Percentiles rank a stretch among this genome's conserved stretches.
Evolutionary conservation across 2,888 invertebrate species (phyloP).

Genomic region (Drosophila robusta): DNA sequence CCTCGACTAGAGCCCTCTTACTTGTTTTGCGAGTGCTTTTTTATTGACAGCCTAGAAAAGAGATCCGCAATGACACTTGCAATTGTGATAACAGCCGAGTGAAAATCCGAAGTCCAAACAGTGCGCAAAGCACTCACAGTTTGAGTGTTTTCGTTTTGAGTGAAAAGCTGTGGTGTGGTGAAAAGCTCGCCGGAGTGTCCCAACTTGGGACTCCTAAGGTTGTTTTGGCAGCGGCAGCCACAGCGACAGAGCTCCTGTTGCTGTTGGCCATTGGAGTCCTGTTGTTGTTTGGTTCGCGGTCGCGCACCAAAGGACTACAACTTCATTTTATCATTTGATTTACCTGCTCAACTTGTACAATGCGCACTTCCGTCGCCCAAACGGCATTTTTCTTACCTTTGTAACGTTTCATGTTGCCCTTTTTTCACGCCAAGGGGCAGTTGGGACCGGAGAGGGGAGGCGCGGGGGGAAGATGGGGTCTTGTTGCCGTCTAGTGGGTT

Average conservation of each 20-base stretch:
- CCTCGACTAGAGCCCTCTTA: too few species aligned
- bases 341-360: slow-evolving; percentile 74
- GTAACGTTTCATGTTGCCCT: slow-evolving; percentile 39
- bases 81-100: slow-evolving; percentile 37
- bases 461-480: not conserved
- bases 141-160: slow-evolving; percentile 19
- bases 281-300: slow-evolving; percentile 27
- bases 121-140: slow-evolving; percentile 27
- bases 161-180: slow-evolving; percentile 37
- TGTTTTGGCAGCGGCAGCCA: slow-evolving; percentile 2
- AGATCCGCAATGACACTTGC: slow-evolving; percentile 15
- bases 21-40: not conserved
- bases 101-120: slow-evolving; percentile 9
- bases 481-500: slow-evolving; percentile 4
- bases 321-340: slow-evolving; percentile 79
- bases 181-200: slow-evolving; percentile 65
- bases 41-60: not conserved
- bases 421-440: slow-evolving; percentile 13
- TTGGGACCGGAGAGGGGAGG: not conserved
- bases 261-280: slow-evolving; percentile 19
- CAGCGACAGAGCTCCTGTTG: slow-evolving; percentile 16
- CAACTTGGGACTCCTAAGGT: slow-evolving; percentile 36
- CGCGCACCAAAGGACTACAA: slow-evolving; percentile 48
- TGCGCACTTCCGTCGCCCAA: slow-evolving; percentile 73
- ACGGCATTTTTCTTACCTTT: slow-evolving; percentile 53